Evolutionary conservation across 2,888 invertebrate species (phyloP), one percentile per base, ranked within the genome.

Genomic region (Melinopterus prodromus): DNA sequence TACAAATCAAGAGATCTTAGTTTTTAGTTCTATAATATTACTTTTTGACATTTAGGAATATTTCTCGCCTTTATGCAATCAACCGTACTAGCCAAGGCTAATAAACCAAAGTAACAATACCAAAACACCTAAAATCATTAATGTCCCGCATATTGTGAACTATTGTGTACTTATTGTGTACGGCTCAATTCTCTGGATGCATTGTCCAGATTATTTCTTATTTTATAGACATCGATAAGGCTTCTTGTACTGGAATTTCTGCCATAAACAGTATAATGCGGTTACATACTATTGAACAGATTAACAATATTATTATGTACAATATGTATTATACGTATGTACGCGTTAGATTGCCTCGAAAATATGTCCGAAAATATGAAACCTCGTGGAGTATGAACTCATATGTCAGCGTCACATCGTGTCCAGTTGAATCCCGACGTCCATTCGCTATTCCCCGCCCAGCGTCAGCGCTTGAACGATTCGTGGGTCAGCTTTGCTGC

Each of bases 401-500:
- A 9, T 53, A 53, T 53, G 53, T 53, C 77, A 80, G 77, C 86
- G 87, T 88, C 88, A 88, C 82, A 86, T 85, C 82, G 84, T 84
- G 77, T 87, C 87, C 82, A 88, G 87, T 83, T 84, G 83, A 78
- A 87, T 87, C 84, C 87, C 88, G 77, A 85, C 86, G n/a, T 87
- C 88, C 87, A 79, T 87, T 83, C 88, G 89, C 88, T 90, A 90
- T 89, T 95, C 94, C 91, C 94, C 93, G 85, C 96, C 96, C 84
- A 97, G 92, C 76, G 96, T 95, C 83, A 99, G 92, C 78, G 99
- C 99, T 90, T 99, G 98, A 80, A 99, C 98, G 89, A 99, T 99
- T 89, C 98, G 94, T 69, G 99, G 99, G 90, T 99, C 99, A 79
- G 98, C 98, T 91, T 99, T 99, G 90, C 98, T 98, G 84, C 98